phyloP scores from a whole-genome alignment of 2,888 invertebrate species.

The Acleris laterana region DNA sequence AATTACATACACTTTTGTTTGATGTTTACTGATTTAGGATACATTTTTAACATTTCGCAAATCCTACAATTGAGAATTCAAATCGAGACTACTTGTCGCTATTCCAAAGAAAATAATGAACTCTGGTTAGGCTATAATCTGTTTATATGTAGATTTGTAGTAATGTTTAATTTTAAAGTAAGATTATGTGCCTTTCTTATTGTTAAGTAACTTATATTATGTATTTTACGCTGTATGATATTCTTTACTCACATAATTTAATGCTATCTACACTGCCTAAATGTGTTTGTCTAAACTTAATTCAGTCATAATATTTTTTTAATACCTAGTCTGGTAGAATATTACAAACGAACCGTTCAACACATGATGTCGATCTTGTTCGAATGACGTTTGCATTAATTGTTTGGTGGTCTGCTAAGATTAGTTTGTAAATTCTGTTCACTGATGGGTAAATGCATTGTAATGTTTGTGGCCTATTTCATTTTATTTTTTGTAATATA shows the following conservation, averaged over 20 bases:
- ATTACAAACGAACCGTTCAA: constrained; percentile 2
- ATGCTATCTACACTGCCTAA: constrained; percentile 16
- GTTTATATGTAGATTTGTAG: constrained; percentile 21
- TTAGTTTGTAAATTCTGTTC: constrained; percentile 4
- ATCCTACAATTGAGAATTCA: constrained; percentile 13
- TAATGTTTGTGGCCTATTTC: constrained; percentile 25
- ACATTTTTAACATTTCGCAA: constrained; percentile 7
- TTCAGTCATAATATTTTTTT: constrained; percentile 20
- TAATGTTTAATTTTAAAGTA: constrained; percentile 26
- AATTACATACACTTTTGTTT: not conserved
- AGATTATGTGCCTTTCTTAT: constrained; percentile 29
- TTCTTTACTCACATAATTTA: not conserved
- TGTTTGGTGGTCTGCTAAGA: constrained; percentile 10
- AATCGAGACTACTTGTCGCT: constrained; percentile 32
- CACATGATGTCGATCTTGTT: constrained; percentile 1
- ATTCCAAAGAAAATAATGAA: constrained; percentile 36
- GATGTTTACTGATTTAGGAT: not conserved
- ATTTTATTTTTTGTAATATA: constrained; percentile 48
- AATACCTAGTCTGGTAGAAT: constrained; percentile 18
- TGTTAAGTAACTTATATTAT: constrained; percentile 35
- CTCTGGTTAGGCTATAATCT: constrained; percentile 29
- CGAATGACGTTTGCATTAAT: constrained; percentile 10
- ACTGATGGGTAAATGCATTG: constrained; percentile 21
- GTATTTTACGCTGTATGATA: constrained; percentile 28
- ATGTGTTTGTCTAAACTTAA: constrained; percentile 22